Conservation (phyloP, 2,113 vertebrate species). For the Apeltes quadracus region DNA sequence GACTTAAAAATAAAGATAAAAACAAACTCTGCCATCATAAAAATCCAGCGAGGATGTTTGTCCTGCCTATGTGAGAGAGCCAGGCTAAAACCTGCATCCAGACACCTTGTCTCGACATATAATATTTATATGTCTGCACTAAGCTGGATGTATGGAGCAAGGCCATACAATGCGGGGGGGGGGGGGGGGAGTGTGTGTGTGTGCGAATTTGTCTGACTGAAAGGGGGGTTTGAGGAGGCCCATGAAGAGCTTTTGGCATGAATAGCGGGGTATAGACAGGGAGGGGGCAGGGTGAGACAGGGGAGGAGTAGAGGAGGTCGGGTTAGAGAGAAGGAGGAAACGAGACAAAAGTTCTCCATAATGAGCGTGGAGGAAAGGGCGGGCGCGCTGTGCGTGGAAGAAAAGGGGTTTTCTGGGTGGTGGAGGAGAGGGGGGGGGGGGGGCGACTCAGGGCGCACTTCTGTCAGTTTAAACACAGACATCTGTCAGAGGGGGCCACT, state of each 20-base stretch:
- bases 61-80: neutral
- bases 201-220: conserved; percentile 67
- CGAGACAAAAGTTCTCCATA: conserved; percentile 79
- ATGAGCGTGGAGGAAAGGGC: conserved; percentile 76
- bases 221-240: conserved; percentile 51
- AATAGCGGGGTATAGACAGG: conserved; percentile 66
- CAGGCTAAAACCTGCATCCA: conserved; percentile 27
- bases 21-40: neutral
- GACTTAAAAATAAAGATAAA: neutral
- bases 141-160: conserved; percentile 46
- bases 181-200: conserved; percentile 56
- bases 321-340: conserved; percentile 70
- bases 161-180: neutral
- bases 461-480: conserved; percentile 81
- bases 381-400: conserved; percentile 58
- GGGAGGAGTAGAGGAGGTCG: conserved; percentile 62
- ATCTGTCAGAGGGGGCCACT: conserved; percentile 76
- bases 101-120: conserved; percentile 47
- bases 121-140: conserved; percentile 54
- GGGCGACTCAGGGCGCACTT: conserved; percentile 67
- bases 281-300: conserved; percentile 69
- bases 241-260: conserved; percentile 58
- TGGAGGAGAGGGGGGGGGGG: conserved; percentile 62
- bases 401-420: conserved; percentile 63
- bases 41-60: neutral